Conservation (phyloP, 2,797 vertebrate genomes). For the Melanotaenia maccullochi region DNA sequence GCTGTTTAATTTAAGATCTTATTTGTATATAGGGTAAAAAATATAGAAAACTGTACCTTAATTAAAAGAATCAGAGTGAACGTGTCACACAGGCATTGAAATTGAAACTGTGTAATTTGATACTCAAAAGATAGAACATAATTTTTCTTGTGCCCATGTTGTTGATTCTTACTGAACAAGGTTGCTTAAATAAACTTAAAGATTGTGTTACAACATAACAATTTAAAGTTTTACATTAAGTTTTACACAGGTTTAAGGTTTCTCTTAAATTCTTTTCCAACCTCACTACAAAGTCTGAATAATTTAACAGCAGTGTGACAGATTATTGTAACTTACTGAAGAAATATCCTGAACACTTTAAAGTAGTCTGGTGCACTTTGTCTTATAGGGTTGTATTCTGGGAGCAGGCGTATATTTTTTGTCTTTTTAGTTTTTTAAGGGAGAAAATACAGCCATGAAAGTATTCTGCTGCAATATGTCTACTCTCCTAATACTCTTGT, state of each 20-base stretch:
- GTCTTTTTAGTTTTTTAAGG: slow-evolving; percentile 10
- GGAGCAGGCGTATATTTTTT: slow-evolving; percentile 30
- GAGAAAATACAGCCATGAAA: slow-evolving; percentile 32
- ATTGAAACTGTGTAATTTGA: neutral
- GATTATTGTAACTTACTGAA: slow-evolving; percentile 37
- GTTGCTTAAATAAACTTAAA: slow-evolving; percentile 13
- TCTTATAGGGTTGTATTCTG: slow-evolving; percentile 16
- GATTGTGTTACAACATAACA: neutral
- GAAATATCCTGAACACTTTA: slow-evolving; percentile 44
- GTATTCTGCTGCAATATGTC: slow-evolving; percentile 30
- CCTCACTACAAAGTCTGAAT: slow-evolving; percentile 20
- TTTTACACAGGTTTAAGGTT: slow-evolving; percentile 3
- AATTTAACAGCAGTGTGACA: slow-evolving; percentile 51
- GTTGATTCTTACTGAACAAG: neutral
- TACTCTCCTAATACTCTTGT: slow-evolving; percentile 44
- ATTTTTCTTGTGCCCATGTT: neutral
- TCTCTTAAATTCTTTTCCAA: neutral
- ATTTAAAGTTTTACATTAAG: slow-evolving; percentile 25
- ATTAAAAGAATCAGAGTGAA: neutral
- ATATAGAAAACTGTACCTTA: neutral
- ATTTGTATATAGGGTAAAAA: slow-evolving; percentile 1
- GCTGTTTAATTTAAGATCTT: slow-evolving; percentile 4
- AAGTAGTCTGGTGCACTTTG: slow-evolving; percentile 14
- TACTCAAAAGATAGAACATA: neutral
- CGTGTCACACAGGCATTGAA: neutral